A percentile compares a stretch with the other conserved stretches of the same genome.
Evolutionary conservation across 2,797 vertebrate genomes (phyloP).

Genomic region (Mus spretus): DNA sequence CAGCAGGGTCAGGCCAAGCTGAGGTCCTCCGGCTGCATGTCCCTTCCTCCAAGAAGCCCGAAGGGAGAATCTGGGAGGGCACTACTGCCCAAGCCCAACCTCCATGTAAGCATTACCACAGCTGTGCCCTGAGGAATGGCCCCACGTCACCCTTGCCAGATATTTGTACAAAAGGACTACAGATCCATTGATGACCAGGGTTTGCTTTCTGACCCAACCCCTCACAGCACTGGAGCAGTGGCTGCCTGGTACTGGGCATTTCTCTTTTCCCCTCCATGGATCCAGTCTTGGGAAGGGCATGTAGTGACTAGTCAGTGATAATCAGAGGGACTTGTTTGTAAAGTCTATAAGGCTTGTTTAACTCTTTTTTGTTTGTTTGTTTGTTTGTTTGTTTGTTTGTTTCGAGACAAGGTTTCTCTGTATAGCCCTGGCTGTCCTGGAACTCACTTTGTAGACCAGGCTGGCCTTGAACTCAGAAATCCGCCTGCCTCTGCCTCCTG

Average conservation of each 20-base stretch:
- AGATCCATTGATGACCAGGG: conserved; percentile 55
- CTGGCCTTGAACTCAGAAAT: too few relatives aligned
- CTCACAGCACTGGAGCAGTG: conserved; percentile 56
- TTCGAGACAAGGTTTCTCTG: too few relatives aligned
- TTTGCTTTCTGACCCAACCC: conserved; percentile 49
- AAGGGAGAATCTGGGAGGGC: conserved; percentile 45
- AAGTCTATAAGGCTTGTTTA: neutral
- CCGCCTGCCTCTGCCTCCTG: too few relatives aligned
- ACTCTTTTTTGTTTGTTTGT: neutral
- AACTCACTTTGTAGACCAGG: too few relatives aligned
- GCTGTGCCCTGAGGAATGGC: conserved; percentile 69
- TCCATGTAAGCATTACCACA: conserved; percentile 58
- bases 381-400: too few relatives aligned
- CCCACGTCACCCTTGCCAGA: conserved; percentile 65
- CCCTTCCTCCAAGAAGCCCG: neutral
- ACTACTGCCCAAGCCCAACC: conserved; percentile 19
- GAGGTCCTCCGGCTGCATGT: conserved; percentile 16
- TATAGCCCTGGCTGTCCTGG: too few relatives aligned
- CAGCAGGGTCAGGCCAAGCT: conserved; percentile 39
- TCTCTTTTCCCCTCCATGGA: neutral
- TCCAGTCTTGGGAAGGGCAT: neutral
- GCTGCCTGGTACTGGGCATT: conserved; percentile 80
- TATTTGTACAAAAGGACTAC: conserved; percentile 81
- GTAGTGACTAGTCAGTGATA: neutral
- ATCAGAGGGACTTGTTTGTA: neutral